Evolutionary conservation across 2,888 invertebrate genomes (phyloP), one percentile per base, ranked within the genome.

Genomic region (Macrosiphum euphorbiae): DNA sequence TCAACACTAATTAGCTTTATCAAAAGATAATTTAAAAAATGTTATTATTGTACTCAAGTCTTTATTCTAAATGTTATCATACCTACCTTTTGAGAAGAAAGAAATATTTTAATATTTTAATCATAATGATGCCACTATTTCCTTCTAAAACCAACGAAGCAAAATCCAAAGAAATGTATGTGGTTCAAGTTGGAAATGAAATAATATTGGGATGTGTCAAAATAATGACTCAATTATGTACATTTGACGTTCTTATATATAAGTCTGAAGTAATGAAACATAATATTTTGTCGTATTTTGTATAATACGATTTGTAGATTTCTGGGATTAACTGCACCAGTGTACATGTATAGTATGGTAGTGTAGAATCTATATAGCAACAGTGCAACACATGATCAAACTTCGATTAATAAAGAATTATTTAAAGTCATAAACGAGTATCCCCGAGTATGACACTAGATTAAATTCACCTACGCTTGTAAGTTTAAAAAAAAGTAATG

Each of bases 41-140:
- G 35, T 16, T 88, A 88, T 52, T 88, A 52, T 20, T 3, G 16
- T 10, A 88, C 20, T 88, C 0, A 52, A 88, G 24, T 35, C 52
- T 35, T 50, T 87, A 50, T 50, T 87, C 44, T 50, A 87, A 87
- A 87, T 87, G n/a, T 87, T 52, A n/a, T 87, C 50, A 50, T 52
- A n/a, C 47, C 87, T n/a, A 20, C 28, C n/a, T n/a, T 20, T 5
- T 52, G 26, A 52, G 35, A 28, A 86, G n/a, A 84, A 84, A 20
- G 35, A 35, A 78, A 78, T 7, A 41, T 84, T 88, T 88, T n/a
- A n/a, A 52, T 20, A 52, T n/a, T 87, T n/a, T 50, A 87, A 52
- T 52, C 52, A 52, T 87, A 87, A 52, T 50, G n/a, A n/a, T 88
- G 87, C 28, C 11, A 87, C 52, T 87, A 87, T 52, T 52, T 52